These are phyloP conservation scores for Catamblyrhynchus diadema DNA, from an alignment of 2,797 vertebrate genomes.

Conservation along the genomic window DNA sequence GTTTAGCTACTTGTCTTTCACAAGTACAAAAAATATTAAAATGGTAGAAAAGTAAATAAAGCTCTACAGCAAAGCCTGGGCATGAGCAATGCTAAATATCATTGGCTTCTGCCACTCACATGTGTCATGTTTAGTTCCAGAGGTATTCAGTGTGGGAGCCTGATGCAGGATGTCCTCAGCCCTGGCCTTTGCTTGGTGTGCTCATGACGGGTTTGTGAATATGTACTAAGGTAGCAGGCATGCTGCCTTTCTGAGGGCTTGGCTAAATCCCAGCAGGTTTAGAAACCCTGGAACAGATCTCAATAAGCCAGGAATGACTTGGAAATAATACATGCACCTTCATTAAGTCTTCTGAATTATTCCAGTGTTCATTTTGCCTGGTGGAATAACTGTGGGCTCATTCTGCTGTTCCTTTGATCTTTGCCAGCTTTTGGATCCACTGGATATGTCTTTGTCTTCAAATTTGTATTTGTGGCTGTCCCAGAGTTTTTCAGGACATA, in stretches of 20 bases:
- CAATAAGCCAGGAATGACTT: not conserved
- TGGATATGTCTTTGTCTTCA: not conserved
- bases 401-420: not conserved
- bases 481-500: not conserved
- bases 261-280: not conserved
- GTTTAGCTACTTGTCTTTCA: not conserved
- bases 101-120: not conserved
- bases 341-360: not conserved
- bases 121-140: not conserved
- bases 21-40: not conserved
- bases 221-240: not conserved
- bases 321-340: not conserved
- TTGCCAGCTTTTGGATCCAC: not conserved
- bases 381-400: not conserved
- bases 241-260: not conserved
- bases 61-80: not conserved
- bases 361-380: not conserved
- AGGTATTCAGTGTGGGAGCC: not conserved
- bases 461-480: not conserved
- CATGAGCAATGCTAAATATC: not conserved
- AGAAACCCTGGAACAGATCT: not conserved
- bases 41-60: not conserved
- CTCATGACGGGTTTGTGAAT: not conserved
- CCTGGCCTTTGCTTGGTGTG: not conserved
- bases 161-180: accelerated